Percentiles rank a stretch among this genome's conserved stretches.
Conservation (phyloP, 1,140 invertebrate genomes). For the Caerostris extrusa region DNA sequence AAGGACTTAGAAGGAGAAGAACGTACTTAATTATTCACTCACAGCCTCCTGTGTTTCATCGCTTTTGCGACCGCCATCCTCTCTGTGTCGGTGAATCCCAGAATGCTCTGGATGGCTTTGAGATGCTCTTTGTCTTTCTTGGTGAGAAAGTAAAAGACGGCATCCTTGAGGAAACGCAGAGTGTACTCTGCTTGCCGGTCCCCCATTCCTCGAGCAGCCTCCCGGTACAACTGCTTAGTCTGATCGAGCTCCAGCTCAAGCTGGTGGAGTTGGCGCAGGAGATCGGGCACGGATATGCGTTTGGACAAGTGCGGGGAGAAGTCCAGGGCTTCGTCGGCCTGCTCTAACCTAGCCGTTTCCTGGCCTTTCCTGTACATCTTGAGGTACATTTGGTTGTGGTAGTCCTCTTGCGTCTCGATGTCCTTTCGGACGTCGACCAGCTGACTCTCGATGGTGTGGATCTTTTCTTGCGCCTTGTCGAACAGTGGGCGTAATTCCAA, state of each 20-base stretch:
- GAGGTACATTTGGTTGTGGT: conserved; percentile 89
- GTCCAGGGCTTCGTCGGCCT: conserved; percentile 83
- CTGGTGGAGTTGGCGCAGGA: conserved; percentile 89
- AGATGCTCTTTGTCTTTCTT: conserved; percentile 92
- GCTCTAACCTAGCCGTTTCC: conserved; percentile 88
- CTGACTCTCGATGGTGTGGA: conserved; percentile 80
- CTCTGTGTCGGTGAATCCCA: conserved; percentile 82
- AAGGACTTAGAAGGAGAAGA: conserved; percentile 57
- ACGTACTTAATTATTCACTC: conserved; percentile 76
- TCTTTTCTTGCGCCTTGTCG: conserved; percentile 80
- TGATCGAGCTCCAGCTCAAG: conserved; percentile 92
- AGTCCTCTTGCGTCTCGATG: conserved; percentile 86
- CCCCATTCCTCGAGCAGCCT: conserved; percentile 83
- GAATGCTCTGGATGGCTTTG: conserved; percentile 92
- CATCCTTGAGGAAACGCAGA: conserved; percentile 92
- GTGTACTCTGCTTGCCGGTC: conserved; percentile 91
- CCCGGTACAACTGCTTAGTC: conserved; percentile 91
- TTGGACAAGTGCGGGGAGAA: conserved; percentile 81
- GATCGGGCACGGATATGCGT: conserved; percentile 86
- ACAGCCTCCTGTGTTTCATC: conserved; percentile 75
- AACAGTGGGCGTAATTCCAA: conserved; percentile 81
- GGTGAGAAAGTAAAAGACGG: conserved; percentile 94
- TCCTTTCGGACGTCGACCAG: conserved; percentile 81
- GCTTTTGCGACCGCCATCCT: conserved; percentile 75
- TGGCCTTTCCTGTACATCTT: conserved; percentile 91